Base-by-base conservation (phyloP, 2,888 invertebrate genomes). In the Steinernema carpocapsae region DNA sequence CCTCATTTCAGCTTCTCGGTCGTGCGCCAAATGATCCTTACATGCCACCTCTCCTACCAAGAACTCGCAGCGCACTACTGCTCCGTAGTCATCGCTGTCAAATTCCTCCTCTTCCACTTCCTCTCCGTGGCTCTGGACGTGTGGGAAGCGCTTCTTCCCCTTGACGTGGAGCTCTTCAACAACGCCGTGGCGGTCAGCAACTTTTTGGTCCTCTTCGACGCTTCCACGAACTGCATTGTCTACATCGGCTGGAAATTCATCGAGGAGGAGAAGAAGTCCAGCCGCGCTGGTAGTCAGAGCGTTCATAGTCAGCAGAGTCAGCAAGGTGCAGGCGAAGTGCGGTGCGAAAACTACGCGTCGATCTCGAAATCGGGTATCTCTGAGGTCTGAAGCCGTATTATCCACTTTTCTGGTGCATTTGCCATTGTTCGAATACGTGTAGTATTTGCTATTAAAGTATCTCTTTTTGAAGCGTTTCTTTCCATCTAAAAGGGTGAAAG, bases 291-390 rank as follows among this genome's bases (percentile, higher is more conserved):
- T 12, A 64, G 64, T 32, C 37, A 29, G 32, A 64, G 64, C 32
- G 26, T 64, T n/a, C 64, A 64, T 32, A 64, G 64, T n/a, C 64
- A 64, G 64, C 64, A 64, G 64, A 64, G 64, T 17, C 64, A 64
- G n/a, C 64, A 26, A 1, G 56, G 56, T 4, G 37, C 37, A 6
- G 14, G 4, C 24, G 64, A 64, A 29, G 64, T 64, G 4, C 64
- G 64, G 17, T 64, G 64, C 32, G 64, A 64, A 7, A 64, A 64
- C 64, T 64, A 64, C 64, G 64, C 26, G 10, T 32, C 64, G 17
- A 10, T 64, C 37, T 14, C 37, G 26, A 64, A 64, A 32, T 32
- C 64, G 64, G 64, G 64, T 64, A 64, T 64, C 37, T 64, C 64
- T 32, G 64, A 64, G 37, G 64, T 64, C 1, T 32, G 26, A 32